These are phyloP conservation scores for Hystrix brachyura DNA, from an alignment of 2,113 vertebrate genomes.

Conservation along the genomic window DNA sequence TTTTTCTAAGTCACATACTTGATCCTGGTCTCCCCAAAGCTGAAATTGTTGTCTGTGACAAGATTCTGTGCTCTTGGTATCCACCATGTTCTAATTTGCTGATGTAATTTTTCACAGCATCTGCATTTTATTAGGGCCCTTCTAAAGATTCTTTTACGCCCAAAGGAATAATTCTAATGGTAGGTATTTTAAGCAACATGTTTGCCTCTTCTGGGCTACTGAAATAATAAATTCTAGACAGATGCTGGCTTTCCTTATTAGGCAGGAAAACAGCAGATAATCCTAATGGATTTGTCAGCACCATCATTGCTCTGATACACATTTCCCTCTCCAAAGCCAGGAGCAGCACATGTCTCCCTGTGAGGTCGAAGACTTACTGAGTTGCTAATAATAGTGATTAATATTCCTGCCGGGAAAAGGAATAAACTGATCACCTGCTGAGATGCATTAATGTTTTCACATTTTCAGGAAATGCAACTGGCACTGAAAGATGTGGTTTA, in stretches of 20 bases:
- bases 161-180: conserved; percentile 40
- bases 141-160: conserved; percentile 20
- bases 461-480: conserved; percentile 47
- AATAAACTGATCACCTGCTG: conserved; percentile 60
- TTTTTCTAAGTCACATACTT: background rate
- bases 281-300: conserved; percentile 41
- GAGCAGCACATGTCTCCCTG: conserved; percentile 28
- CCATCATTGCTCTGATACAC: background rate
- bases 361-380: conserved; percentile 59
- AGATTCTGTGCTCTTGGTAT: background rate
- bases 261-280: background rate
- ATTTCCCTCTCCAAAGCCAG: background rate
- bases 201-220: conserved; percentile 6
- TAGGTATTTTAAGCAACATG: background rate
- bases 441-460: conserved; percentile 12
- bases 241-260: conserved; percentile 25
- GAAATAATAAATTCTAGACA: background rate
- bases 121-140: conserved; percentile 25
- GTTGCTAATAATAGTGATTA: conserved; percentile 64
- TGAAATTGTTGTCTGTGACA: conserved; percentile 30
- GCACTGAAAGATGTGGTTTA: conserved; percentile 48
- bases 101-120: background rate
- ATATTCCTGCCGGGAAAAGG: conserved; percentile 62
- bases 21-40: background rate
- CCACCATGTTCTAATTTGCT: background rate